Percentiles rank a stretch among this genome's conserved stretches.
Conservation (phyloP, 2,888 invertebrate species). For the Leptothorax acervorum region DNA sequence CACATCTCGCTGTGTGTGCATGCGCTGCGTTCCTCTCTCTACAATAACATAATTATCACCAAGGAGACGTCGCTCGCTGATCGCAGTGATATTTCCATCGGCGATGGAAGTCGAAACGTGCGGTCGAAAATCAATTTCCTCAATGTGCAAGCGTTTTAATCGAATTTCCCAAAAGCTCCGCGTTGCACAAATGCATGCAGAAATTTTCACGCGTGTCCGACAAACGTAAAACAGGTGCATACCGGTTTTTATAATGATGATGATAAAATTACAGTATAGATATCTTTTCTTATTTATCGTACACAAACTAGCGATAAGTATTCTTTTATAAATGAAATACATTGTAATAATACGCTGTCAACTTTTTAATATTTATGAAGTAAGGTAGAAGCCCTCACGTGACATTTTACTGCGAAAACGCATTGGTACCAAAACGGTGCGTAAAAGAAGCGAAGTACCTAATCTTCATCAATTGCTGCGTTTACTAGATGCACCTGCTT, state of each 20-base stretch:
- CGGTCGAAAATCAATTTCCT: neutral
- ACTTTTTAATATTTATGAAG: neutral
- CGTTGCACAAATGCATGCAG: neutral
- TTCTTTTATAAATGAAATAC: neutral
- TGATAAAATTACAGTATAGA: neutral
- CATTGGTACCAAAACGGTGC: neutral
- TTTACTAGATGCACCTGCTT: neutral
- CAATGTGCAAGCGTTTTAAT: slow-evolving; percentile 4
- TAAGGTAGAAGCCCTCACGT: neutral
- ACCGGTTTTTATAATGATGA: neutral
- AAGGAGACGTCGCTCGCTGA: neutral
- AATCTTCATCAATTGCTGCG: neutral
- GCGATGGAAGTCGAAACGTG: neutral
- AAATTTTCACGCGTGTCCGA: neutral
- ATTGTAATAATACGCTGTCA: neutral
- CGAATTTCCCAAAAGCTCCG: neutral
- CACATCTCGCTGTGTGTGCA: neutral
- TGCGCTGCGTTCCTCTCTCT: neutral
- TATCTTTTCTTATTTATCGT: neutral
- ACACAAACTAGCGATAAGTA: neutral
- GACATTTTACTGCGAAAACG: neutral
- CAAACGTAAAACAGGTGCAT: neutral
- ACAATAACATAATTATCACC: slow-evolving; percentile 34
- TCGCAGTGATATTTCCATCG: neutral
- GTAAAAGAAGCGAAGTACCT: neutral